Base-by-base conservation (phyloP, 2,888 invertebrate species). In the Eupithecia vulgata region DNA sequence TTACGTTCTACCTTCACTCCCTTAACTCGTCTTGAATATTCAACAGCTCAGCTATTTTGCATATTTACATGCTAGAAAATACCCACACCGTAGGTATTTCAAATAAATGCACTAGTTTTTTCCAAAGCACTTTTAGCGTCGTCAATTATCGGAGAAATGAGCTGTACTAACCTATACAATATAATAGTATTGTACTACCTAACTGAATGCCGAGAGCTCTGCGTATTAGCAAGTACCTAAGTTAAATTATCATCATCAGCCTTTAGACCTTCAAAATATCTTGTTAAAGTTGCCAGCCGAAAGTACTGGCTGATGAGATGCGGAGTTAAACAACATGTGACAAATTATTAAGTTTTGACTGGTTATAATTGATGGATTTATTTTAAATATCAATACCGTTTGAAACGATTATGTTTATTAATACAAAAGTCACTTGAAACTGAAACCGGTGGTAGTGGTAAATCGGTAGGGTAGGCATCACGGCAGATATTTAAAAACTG, bases 11-110 rank as follows among this genome's bases (percentile, higher is more conserved):
- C 10, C 25, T 66, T 45, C 48, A 15, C 52, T 45, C 65, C 69
- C 69, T 57, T 75, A 70, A 62, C 73, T 40, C 73, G 61, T 59
- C 71, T 70, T 69, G 76, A 74, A 77, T 76, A 76, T 73, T 74
- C 42, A 67, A 59, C 15, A 71, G 67, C 69, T 6, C 2, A 0
- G 15, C 6, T 34, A 34, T 34, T 34, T 61, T 17, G 61, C 34
- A 17, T 34, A 30, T 4, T 17, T 34, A 61, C 61, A 34, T 34
- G 17, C 30, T 8, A 21, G 52, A 52, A 48, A n/a, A 48, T 21
- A n/a, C 8, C n/a, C 5, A 15, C 15, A n/a, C 45, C 45, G 45
- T 45, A 45, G 48, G 17, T 45, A 45, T 48, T 48, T 52, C 1
- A 25, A 12, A 57, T 25, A 1, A 57, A 13, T 57, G 52, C 52